Evolutionary conservation across 2,797 vertebrate genomes (phyloP), one percentile per base, ranked within the genome.

Genomic region (Phrynocephalus forsythii): DNA sequence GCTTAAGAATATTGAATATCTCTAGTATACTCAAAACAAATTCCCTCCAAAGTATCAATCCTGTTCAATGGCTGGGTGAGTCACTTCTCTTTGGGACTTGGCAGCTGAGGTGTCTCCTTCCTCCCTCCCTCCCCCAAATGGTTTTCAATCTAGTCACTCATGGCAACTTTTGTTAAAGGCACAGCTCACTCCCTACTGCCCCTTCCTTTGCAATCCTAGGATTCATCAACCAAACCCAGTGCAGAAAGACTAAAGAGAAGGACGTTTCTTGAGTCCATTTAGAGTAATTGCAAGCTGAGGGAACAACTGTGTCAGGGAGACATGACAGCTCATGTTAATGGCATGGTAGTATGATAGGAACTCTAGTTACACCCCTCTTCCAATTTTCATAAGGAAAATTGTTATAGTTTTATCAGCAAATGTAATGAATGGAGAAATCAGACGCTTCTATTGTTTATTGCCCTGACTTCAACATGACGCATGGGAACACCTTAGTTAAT

Each of bases 381-480:
- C 68, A 30, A 11, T 33, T 6, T 79, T 10, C 44, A 52, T 30
- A 50, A 50, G 16, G 30, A 22, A 30, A 73, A 13, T 13, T 63
- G 48, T 10, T n/a, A 33, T 26, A 79, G 3, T 26, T 63, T 66
- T 84, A 48, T 28, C 52, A 66, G 26, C 33, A 79, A 52, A 71
- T 30, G 71, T n/a, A 79, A 84, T 73, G 38, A 84, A 71, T 28
- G 26, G 24, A n/a, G 60, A 77, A 78, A 69, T 77, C 69, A 60
- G 26, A 88, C 1, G 5, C 26, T 79, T 84, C 68, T n/a, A 30
- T 33, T 69, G 26, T 87, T 67, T 18, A 77, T 28, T 69, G 66
- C 24, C 48, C 52, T 76, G 66, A 77, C 48, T 79, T 83, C 79
- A 68, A 82, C 79, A n/a, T 69, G 73, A 87, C n/a, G 10, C n/a